These are phyloP conservation scores for Diorhabda sublineata DNA, from an alignment of 1,140 invertebrate species.

Conservation along the genomic window DNA sequence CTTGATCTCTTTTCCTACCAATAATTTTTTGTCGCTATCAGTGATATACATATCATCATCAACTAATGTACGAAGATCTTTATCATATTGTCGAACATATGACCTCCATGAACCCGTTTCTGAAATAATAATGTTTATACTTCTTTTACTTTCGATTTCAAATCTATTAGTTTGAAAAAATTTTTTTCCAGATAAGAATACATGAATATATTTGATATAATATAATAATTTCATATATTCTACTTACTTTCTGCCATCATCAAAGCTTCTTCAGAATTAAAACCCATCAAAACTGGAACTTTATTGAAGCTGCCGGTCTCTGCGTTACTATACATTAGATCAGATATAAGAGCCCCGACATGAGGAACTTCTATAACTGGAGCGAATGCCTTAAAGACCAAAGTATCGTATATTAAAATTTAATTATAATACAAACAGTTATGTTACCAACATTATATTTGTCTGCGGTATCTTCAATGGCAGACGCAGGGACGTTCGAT, in stretches of 20 bases:
- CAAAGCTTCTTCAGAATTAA: constrained; percentile 29
- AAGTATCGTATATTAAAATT: not conserved
- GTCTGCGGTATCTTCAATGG: not conserved
- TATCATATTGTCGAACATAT: not conserved
- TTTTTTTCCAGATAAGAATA: too few relatives aligned
- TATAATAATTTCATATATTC: too few relatives aligned
- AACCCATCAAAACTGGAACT: constrained; percentile 24
- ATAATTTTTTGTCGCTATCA: not conserved
- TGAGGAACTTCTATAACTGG: constrained; percentile 23
- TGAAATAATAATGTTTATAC: not conserved
- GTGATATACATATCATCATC: constrained; percentile 5
- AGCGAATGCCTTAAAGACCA: constrained; percentile 19
- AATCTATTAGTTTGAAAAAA: not conserved
- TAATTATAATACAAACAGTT: not conserved
- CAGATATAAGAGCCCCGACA: constrained; percentile 22
- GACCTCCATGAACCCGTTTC: not conserved
- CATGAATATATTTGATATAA: too few relatives aligned
- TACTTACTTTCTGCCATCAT: constrained; percentile 8
- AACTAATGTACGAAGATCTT: not conserved
- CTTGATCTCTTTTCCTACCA: not conserved
- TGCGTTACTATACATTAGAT: constrained; percentile 20
- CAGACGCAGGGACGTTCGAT: not conserved
- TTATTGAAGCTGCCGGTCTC: constrained; percentile 17
- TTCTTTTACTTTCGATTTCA: too few relatives aligned
- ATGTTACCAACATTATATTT: not conserved